phyloP scores from a whole-genome alignment of 2,113 vertebrate species.

The Astur gentilis region DNA sequence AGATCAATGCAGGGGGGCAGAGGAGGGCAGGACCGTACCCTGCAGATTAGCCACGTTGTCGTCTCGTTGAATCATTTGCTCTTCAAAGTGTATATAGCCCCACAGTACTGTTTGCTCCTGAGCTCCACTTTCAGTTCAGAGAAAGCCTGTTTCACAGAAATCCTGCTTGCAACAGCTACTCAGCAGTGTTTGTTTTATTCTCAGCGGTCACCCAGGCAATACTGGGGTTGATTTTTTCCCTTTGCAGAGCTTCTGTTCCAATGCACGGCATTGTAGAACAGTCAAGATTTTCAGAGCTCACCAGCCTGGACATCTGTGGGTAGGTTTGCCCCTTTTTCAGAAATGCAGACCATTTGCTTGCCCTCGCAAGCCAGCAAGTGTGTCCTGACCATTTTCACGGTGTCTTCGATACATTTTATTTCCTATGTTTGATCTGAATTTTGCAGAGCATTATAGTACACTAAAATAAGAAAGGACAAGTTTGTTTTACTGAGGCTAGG shows the following conservation, averaged over 20 bases:
- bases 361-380: neutral
- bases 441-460: neutral
- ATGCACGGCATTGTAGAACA: neutral
- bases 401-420: accelerated
- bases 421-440: neutral
- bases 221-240: neutral
- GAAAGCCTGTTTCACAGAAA: neutral
- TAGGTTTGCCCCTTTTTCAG: neutral
- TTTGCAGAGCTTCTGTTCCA: neutral
- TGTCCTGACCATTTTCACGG: neutral
- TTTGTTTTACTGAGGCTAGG: neutral
- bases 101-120: neutral
- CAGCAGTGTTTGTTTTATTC: neutral
- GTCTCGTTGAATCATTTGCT: neutral
- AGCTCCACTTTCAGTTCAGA: neutral
- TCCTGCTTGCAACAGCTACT: neutral
- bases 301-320: accelerated
- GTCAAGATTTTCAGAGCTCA: neutral
- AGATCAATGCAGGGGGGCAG: neutral
- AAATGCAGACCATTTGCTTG: neutral
- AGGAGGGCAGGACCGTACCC: neutral
- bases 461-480: neutral
- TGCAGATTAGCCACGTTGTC: neutral
- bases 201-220: neutral
- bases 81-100: neutral